phyloP scores from a whole-genome alignment of 1,140 invertebrate genomes.

The Teleogryllus occipitalis region DNA sequence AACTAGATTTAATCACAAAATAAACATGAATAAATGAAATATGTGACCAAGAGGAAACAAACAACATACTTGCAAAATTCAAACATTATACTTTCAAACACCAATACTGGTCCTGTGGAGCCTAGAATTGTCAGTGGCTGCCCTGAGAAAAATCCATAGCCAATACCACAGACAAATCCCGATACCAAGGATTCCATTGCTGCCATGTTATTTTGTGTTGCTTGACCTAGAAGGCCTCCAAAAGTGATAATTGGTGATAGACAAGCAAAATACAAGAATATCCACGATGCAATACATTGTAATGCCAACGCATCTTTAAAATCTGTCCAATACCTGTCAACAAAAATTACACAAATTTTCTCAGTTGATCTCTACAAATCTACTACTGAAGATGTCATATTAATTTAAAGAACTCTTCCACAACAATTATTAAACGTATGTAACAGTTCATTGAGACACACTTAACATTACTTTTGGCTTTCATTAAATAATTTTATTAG shows the following conservation, averaged over 20 bases:
- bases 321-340: constrained; percentile 56
- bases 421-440: not conserved
- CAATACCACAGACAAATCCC: constrained; percentile 89
- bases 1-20: no score
- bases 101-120: constrained; percentile 94
- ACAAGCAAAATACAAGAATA: constrained; percentile 98
- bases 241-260: constrained; percentile 97
- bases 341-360: not conserved
- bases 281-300: constrained; percentile 93
- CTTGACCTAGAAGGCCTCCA: constrained; percentile 87
- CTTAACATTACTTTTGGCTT: no score
- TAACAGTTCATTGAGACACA: no score
- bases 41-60: not conserved
- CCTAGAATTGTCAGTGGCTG: constrained; percentile 96
- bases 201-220: constrained; percentile 93
- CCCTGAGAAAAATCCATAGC: constrained; percentile 94
- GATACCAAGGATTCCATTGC: constrained; percentile 96
- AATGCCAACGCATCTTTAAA: constrained; percentile 83
- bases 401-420: not conserved
- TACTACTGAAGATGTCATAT: no score
- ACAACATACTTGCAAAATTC: constrained; percentile 77
- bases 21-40: no score
- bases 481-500: no score
- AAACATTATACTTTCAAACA: constrained; percentile 96
- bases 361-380: no score